Conservation (phyloP, 2,888 invertebrate genomes). For the Andrena camellia region DNA sequence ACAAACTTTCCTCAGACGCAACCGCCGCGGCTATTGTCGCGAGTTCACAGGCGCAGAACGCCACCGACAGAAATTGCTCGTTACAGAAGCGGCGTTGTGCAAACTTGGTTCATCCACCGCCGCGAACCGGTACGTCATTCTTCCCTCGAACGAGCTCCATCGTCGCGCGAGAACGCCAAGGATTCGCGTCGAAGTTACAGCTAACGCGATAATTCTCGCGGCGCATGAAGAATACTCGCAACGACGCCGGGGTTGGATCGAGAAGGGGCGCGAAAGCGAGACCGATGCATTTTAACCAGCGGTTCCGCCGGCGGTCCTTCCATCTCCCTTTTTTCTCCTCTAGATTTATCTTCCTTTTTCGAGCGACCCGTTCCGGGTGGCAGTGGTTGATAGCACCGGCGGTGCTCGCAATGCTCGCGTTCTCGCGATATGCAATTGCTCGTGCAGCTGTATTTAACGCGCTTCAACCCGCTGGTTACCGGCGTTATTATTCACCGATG, state of each 20-base stretch:
- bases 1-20: slow-evolving; percentile 20
- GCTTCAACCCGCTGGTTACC: slow-evolving; percentile 54
- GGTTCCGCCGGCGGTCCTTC: slow-evolving; percentile 24
- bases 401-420: slow-evolving; percentile 55
- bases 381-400: slow-evolving; percentile 67
- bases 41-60: slow-evolving; percentile 12
- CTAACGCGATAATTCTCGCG: slow-evolving; percentile 65
- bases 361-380: slow-evolving; percentile 58
- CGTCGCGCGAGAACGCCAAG: slow-evolving; percentile 51
- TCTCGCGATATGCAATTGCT: slow-evolving; percentile 69
- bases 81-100: slow-evolving; percentile 49
- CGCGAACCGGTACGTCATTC: slow-evolving; percentile 58
- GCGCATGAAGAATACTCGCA: slow-evolving; percentile 64
- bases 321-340: slow-evolving; percentile 39
- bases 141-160: slow-evolving; percentile 54
- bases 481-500: slow-evolving; percentile 59
- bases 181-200: slow-evolving; percentile 62
- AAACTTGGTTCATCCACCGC: slow-evolving; percentile 35
- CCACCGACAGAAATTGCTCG: slow-evolving; percentile 61
- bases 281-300: slow-evolving; percentile 69
- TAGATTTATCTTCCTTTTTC: slow-evolving; percentile 69
- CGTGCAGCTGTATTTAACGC: slow-evolving; percentile 67
- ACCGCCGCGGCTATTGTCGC: slow-evolving; percentile 5
- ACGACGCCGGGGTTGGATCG: slow-evolving; percentile 24
- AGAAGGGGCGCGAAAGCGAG: slow-evolving; percentile 25